Base-by-base conservation (phyloP, 2,888 invertebrate genomes). In the Hemistola chrysoprasaria region DNA sequence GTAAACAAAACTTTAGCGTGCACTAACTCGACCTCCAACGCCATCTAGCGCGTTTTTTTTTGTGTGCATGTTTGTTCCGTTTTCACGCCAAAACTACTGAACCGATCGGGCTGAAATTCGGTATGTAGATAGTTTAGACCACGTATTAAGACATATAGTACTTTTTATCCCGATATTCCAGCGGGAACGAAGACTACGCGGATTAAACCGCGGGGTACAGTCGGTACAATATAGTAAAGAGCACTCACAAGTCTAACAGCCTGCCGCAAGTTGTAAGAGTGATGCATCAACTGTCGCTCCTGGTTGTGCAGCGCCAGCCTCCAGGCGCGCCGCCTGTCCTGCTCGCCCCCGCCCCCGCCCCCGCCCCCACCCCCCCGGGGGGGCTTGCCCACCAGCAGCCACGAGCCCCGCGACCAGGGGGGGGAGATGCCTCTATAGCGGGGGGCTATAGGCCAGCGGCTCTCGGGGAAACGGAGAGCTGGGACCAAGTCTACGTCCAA, bases 401-500 rank as follows among this genome's bases (percentile, higher is more conserved):
- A 91, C 24, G 69, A 69, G 1, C 59, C 68, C 22, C 67, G 62
- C 9, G 37, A 45, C 45, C 78, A 79, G 0, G 53, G 53, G 10
- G 5, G 16, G 1, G 71, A 71, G 1, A 79, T 76, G 1, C 43
- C 21, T 0, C 75, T 62, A 30, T 64, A 65, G 4, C 34, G 56
- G 5, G 38, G 60, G 8, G 59, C 57, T 5, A 70, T 53, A 1
- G 88, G 85, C 84, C 90, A 90, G 0, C 85, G 74, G 0, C 57
- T 55, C 40, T 78, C 77, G 0, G 77, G 73, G 42, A 91, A 89
- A 60, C 80, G 79, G 10, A 91, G 55, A 2, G 86, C 86, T 0
- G 91, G 91, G 4, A 90, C 91, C 23, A 91, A 54, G 55, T 92
- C 92, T 0, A 91, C 78, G 36, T 82, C 77, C 54, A 92, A 59